A percentile compares a stretch with the other conserved stretches of the same genome.
Evolutionary conservation across 2,888 invertebrate species (phyloP).

Genomic region (Pollenia labialis): DNA sequence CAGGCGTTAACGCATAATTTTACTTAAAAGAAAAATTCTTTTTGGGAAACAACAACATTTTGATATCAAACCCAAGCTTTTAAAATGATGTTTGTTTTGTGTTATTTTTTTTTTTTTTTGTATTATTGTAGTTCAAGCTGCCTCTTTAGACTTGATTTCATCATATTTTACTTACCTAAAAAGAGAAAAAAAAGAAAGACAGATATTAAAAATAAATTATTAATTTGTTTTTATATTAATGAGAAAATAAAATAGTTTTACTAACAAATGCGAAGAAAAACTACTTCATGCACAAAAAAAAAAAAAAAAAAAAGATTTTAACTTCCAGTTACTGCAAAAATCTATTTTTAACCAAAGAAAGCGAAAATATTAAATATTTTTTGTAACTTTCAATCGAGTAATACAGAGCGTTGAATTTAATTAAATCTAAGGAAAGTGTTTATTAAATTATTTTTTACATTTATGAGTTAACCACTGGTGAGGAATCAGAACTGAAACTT

Average conservation of each 20-base stretch:
- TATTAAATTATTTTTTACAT: no score
- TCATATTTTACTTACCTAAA: slow-evolving; percentile 57
- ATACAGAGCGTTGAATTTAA: no score
- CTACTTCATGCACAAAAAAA: slow-evolving; percentile 8
- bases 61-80: neutral
- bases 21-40: neutral
- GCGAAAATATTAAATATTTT: neutral
- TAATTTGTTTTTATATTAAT: slow-evolving; percentile 6
- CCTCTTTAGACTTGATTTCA: neutral
- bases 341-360: neutral
- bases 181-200: slow-evolving; percentile 44
- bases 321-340: slow-evolving; percentile 26
- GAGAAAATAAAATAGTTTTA: neutral
- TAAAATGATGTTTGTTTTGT: slow-evolving; percentile 17
- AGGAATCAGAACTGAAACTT: no score
- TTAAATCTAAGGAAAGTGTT: no score
- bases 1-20: slow-evolving; percentile 37
- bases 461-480: no score
- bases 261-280: neutral
- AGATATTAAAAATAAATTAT: slow-evolving; percentile 26
- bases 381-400: no score
- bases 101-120: neutral
- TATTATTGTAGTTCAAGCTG: neutral
- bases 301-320: neutral
- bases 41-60: neutral